phyloP scores from a whole-genome alignment of 2,797 vertebrate species.

The Onychomys torridus region DNA sequence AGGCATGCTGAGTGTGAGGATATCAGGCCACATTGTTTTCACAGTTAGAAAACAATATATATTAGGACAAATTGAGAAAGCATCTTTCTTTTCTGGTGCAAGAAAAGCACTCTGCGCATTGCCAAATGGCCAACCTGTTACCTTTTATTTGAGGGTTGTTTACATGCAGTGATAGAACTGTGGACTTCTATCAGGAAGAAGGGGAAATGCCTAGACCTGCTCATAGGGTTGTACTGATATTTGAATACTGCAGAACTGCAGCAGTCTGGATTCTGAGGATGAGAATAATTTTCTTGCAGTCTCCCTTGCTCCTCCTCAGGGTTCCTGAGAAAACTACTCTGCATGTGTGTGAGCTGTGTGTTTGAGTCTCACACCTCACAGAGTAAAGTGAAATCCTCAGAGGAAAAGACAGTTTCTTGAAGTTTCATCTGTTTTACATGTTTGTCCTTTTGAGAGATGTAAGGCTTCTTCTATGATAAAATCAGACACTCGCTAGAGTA shows the following conservation, averaged over 20 bases:
- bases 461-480: neutral
- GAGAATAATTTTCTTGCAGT: neutral
- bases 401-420: neutral
- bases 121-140: neutral
- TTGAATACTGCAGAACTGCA: neutral
- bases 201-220: too few species aligned
- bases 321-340: neutral
- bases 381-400: neutral
- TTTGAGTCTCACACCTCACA: neutral
- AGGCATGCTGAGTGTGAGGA: neutral
- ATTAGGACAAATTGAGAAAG: neutral
- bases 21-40: neutral
- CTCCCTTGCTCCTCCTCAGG: neutral
- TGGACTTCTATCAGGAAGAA: neutral
- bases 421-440: neutral
- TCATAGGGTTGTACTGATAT: neutral
- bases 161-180: neutral
- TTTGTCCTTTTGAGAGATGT: neutral
- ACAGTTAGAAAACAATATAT: neutral
- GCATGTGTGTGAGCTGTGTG: neutral
- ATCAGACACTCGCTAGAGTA: neutral
- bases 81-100: neutral
- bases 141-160: neutral
- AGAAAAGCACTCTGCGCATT: neutral
- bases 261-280: neutral